phyloP scores from a whole-genome alignment of 2,797 vertebrate genomes.

The Dromococcyx pavoninus region DNA sequence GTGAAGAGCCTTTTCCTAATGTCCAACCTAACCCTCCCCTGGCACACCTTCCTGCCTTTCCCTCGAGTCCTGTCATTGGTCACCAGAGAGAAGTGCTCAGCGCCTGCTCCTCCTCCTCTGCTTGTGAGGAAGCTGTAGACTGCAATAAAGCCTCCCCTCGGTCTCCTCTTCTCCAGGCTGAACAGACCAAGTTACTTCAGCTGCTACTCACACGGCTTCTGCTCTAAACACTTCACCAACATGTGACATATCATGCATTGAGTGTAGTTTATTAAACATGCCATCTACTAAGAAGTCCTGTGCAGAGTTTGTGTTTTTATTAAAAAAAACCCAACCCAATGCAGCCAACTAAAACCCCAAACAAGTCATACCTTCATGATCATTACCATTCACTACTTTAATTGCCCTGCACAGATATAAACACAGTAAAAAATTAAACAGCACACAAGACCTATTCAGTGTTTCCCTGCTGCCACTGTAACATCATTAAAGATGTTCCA shows the following conservation, averaged over 20 bases:
- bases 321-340: not conserved
- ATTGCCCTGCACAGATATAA: not conserved
- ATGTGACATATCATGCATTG: not conserved
- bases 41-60: no score
- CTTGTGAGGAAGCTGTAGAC: no score
- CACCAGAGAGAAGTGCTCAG: no score
- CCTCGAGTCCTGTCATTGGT: no score
- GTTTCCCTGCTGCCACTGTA: not conserved
- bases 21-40: no score
- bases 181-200: no score
- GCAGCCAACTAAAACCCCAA: not conserved
- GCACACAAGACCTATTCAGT: not conserved
- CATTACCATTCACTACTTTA: not conserved
- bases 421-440: not conserved
- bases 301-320: not conserved
- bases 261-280: not conserved
- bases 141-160: no score
- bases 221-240: no score
- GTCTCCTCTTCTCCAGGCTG: no score
- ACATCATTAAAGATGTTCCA: not conserved
- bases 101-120: no score
- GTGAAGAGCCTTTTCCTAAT: no score
- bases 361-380: not conserved
- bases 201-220: no score
- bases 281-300: not conserved